Evolutionary conservation across 2,888 invertebrate genomes (phyloP).

Genomic region (Papilio elwesi): DNA sequence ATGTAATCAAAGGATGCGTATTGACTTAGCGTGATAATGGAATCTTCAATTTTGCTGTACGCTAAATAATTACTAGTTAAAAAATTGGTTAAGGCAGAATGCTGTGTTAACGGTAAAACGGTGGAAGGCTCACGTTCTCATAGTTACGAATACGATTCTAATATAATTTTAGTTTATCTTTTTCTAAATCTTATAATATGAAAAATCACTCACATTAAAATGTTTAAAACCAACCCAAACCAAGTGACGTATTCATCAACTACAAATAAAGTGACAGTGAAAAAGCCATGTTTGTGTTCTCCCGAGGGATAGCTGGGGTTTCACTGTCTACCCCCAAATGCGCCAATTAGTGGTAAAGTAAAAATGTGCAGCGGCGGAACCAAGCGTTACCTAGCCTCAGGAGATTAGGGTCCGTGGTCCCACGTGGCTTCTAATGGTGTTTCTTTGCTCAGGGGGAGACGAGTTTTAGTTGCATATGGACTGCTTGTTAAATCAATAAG

Average conservation of each 20-base stretch:
- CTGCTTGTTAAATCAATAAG: conserved; percentile 73
- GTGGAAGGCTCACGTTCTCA: too few species aligned
- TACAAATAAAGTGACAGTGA: conserved; percentile 78
- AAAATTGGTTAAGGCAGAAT: too few species aligned
- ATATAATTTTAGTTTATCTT: too few species aligned
- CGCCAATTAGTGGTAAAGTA: conserved; percentile 83
- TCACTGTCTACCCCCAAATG: conserved; percentile 70
- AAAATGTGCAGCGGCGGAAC: conserved; percentile 79
- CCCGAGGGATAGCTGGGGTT: conserved; percentile 69
- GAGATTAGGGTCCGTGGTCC: conserved; percentile 62
- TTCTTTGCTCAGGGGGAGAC: conserved; percentile 78
- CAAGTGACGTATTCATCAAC: conserved; percentile 48
- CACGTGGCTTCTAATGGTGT: conserved; percentile 78
- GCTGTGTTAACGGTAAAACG: too few species aligned
- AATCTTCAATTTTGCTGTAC: too few species aligned
- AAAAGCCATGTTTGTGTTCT: conserved; percentile 65
- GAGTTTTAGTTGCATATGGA: conserved; percentile 75
- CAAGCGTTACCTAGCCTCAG: conserved; percentile 70
- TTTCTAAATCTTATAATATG: too few species aligned
- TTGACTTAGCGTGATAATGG: too few species aligned
- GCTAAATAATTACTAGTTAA: too few species aligned
- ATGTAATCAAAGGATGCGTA: too few species aligned
- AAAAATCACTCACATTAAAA: neutral
- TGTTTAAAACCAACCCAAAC: conserved; percentile 3
- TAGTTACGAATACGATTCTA: too few species aligned